Evolutionary conservation across 2,113 vertebrate genomes (phyloP), one percentile per base, ranked within the genome.

Genomic region (Polyodon spathula): DNA sequence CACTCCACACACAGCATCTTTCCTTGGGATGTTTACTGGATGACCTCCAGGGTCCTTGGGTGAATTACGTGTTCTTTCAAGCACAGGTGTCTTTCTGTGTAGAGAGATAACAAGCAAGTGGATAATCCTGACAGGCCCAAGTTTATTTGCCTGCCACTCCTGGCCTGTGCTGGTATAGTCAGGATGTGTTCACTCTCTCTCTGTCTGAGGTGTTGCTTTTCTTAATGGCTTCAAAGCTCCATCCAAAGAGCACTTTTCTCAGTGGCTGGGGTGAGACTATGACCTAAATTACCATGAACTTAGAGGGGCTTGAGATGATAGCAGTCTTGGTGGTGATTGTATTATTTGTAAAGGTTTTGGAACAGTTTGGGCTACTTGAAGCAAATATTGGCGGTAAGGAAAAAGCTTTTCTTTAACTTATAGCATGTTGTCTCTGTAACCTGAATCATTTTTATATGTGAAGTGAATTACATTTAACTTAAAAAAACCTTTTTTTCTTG

Each of bases 301-400:
- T 96, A 86, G 95, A 98, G 82, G 95, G 94, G 69, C 91, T 98
- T 79, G 94, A 98, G 73, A 98, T 98, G 95, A 97, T 98, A 71
- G 95, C 85, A 0, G 95, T 98, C 71, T 83, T 98, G 78, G 84
- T 93, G 77, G 86, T 95, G 72, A 90, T 97, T 85, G 92, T 97
- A 60, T 86, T 96, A 51, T 95, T 98, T 80, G 93, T 97, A 56
- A 98, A 98, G 86, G 89, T 92, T 71, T 84, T 98, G 91, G 93
- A 96, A 81, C 90, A 93, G 76, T 97, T 98, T 88, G 96, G 96
- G 75, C 88, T 96, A 77, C 90, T 98, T 81, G 92, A 94, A 77
- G 80, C 84, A 5, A 81, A 82, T 84, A 88, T 92, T 74, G 90
- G 94, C 85, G 94, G 94, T 97, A 95, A 97, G 93, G 71, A 60